Percentiles rank a stretch among this genome's conserved stretches.
phyloP scores from a whole-genome alignment of 1,140 invertebrate genomes.

The Pemphigus obesinymphae region DNA sequence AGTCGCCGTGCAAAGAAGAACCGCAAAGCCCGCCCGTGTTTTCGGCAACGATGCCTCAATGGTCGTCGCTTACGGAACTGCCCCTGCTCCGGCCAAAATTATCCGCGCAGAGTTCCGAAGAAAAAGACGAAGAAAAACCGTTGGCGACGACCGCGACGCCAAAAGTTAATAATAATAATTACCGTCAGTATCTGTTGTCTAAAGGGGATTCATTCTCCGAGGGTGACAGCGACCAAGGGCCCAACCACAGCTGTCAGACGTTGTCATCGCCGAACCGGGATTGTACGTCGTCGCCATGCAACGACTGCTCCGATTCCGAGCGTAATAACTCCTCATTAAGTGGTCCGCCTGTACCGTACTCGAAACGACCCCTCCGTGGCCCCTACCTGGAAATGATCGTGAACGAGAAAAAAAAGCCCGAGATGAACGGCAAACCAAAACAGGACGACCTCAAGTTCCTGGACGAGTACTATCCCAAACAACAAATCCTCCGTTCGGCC shows the following conservation, averaged over 20 bases:
- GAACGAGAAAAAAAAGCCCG: slow-evolving; percentile 73
- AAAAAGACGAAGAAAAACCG: slow-evolving; percentile 61
- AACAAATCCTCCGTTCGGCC: slow-evolving; percentile 48
- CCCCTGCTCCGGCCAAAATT: slow-evolving; percentile 53
- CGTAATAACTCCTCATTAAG: too few relatives aligned
- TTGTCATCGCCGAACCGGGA: slow-evolving; percentile 50
- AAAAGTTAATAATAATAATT: slow-evolving; percentile 28
- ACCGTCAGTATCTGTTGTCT: slow-evolving; percentile 44
- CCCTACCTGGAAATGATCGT: slow-evolving; percentile 80
- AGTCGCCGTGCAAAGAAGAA: background rate
- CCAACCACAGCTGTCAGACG: slow-evolving; percentile 46
- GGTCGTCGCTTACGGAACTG: slow-evolving; percentile 31
- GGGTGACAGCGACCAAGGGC: slow-evolving; percentile 55
- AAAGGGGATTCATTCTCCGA: slow-evolving; percentile 58
- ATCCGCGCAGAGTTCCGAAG: slow-evolving; percentile 66
- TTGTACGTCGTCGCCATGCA: slow-evolving; percentile 49
- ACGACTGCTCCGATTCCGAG: slow-evolving; percentile 49
- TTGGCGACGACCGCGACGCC: slow-evolving; percentile 4
- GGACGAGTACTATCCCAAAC: slow-evolving; percentile 41
- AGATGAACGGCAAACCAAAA: slow-evolving; percentile 50
- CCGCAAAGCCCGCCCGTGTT: slow-evolving; percentile 24
- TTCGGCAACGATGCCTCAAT: slow-evolving; percentile 29
- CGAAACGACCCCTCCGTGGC: slow-evolving; percentile 68
- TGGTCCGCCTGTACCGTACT: slow-evolving; percentile 57
- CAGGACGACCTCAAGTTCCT: slow-evolving; percentile 57